A percentile compares a stretch with the other conserved stretches of the same genome.
Conservation (phyloP, 2,797 vertebrate species). For the Clarias fuscus region DNA sequence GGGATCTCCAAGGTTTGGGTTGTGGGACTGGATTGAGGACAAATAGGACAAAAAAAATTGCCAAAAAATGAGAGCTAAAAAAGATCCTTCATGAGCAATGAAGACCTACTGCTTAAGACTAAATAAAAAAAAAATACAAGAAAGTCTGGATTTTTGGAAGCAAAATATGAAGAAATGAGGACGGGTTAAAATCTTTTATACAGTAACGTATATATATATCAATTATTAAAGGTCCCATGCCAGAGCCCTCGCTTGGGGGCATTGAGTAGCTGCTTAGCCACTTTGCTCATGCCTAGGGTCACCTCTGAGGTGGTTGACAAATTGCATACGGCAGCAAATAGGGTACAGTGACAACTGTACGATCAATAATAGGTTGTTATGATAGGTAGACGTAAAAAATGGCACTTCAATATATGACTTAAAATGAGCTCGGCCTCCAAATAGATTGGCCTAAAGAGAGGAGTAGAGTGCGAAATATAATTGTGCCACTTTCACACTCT, state of each 20-base stretch:
- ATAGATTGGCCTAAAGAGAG: not conserved
- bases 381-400: not conserved
- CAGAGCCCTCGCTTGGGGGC: not conserved
- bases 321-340: not conserved
- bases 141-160: no score
- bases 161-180: no score
- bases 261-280: not conserved
- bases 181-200: no score
- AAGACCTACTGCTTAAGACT: no score
- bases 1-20: slow-evolving; percentile 32
- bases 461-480: not conserved
- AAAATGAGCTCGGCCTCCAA: not conserved
- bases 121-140: no score
- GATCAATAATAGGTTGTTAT: not conserved
- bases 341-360: not conserved
- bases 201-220: no score
- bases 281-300: not conserved
- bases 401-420: not conserved
- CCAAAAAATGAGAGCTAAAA: no score
- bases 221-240: not conserved
- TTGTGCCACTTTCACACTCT: not conserved
- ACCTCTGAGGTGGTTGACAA: slow-evolving; percentile 1
- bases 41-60: no score
- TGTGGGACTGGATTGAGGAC: not conserved
- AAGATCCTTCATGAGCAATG: no score